These are phyloP conservation scores for Thymallus thymallus DNA, from an alignment of 2,113 vertebrate genomes.

Conservation along the genomic window DNA sequence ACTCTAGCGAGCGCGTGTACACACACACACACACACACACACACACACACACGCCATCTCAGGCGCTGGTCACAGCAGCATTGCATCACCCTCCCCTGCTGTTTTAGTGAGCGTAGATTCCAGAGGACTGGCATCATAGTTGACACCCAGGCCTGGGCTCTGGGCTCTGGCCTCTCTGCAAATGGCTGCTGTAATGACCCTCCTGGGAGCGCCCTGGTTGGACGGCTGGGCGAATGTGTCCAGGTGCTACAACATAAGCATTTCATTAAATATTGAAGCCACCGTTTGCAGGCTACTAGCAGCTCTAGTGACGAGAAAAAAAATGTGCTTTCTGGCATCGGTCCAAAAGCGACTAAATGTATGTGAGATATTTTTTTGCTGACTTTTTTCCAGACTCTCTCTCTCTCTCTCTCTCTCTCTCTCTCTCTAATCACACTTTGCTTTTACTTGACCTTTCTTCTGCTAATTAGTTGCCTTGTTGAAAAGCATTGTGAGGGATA, in stretches of 20 bases:
- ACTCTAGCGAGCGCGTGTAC: too few relatives aligned
- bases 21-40: too few relatives aligned
- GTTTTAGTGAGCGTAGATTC: conserved; percentile 86
- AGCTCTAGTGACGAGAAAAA: conserved; percentile 70
- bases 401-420: conserved; percentile 15
- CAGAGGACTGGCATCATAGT: conserved; percentile 86
- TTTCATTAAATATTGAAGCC: conserved; percentile 99
- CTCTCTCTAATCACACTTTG: conserved; percentile 90
- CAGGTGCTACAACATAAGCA: conserved; percentile 97
- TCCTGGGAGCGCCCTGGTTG: conserved; percentile 85
- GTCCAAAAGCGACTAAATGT: conserved; percentile 79
- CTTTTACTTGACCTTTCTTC: conserved; percentile 91
- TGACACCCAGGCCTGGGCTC: conserved; percentile 77
- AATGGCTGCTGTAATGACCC: conserved; percentile 92
- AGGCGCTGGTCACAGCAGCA: not conserved
- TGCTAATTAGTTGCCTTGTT: conserved; percentile 88
- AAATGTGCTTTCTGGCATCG: conserved; percentile 74
- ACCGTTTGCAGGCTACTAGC: conserved; percentile 69
- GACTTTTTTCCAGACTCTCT: conserved; percentile 29
- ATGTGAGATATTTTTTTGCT: conserved; percentile 67
- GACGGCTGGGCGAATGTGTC: conserved; percentile 84
- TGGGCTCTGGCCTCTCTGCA: conserved; percentile 80
- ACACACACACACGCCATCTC: not conserved
- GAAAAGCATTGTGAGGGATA: conserved; percentile 86
- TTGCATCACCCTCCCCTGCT: conserved; percentile 78